Conservation (phyloP, 2,797 vertebrate genomes). For the Thripadectes ignobilis region DNA sequence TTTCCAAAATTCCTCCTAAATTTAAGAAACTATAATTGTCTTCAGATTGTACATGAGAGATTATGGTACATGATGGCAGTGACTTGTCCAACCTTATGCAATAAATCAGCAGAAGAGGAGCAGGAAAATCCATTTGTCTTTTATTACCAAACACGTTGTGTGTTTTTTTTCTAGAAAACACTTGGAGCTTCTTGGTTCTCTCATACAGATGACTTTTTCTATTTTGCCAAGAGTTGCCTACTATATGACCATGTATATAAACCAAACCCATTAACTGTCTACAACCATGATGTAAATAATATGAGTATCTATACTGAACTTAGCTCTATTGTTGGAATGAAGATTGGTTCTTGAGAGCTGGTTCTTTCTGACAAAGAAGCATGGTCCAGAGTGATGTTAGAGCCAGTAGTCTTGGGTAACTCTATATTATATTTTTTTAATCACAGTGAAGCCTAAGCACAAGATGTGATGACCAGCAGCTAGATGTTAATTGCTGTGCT, state of each 20-base stretch:
- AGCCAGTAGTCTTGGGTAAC: rapidly evolving
- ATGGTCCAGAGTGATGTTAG: neutral
- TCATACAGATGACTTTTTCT: neutral
- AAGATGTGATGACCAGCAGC: neutral
- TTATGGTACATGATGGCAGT: neutral
- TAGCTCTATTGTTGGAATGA: neutral
- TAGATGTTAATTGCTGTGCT: neutral
- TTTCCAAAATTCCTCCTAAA: neutral
- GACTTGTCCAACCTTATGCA: neutral
- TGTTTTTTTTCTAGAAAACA: neutral
- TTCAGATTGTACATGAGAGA: neutral
- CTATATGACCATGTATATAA: neutral
- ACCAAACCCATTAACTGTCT: neutral
- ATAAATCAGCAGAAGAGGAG: neutral
- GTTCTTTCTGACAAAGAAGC: neutral
- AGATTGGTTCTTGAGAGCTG: neutral
- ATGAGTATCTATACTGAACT: rapidly evolving
- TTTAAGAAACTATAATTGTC: neutral
- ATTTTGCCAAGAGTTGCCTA: neutral
- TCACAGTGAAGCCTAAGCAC: neutral
- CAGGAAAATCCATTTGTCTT: neutral
- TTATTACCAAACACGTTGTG: neutral
- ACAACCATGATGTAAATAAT: neutral
- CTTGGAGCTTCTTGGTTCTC: neutral
- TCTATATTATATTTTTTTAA: neutral